Evolutionary conservation across 2,113 vertebrate species (phyloP).

Genomic region (Leuciscus idus): DNA sequence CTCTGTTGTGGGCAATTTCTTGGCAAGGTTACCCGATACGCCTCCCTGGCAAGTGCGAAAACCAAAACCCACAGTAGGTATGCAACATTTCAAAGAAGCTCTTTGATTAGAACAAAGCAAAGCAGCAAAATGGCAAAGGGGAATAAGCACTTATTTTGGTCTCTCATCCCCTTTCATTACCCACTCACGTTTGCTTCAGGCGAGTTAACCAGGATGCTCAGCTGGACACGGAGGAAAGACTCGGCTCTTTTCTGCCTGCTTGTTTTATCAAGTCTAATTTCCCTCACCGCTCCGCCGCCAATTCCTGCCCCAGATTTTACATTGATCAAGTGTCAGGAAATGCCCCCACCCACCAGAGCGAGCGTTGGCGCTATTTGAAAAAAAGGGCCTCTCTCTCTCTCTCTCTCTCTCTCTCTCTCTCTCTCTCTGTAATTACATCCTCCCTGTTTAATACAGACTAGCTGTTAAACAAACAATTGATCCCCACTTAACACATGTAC

Average conservation of each 20-base stretch:
- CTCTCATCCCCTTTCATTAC: conserved; percentile 78
- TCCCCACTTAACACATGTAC: conserved; percentile 81
- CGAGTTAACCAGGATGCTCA: conserved; percentile 72
- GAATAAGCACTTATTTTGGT: conserved; percentile 77
- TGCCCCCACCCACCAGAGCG: conserved; percentile 49
- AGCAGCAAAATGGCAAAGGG: conserved; percentile 73
- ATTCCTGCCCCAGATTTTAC: conserved; percentile 75
- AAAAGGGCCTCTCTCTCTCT: conserved; percentile 55
- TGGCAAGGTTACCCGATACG: conserved; percentile 65
- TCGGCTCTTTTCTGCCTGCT: conserved; percentile 53
- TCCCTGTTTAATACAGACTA: conserved; percentile 81
- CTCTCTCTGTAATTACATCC: conserved; percentile 82
- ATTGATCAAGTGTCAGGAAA: conserved; percentile 72
- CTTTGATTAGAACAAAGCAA: conserved; percentile 78
- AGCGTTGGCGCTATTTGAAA: neutral
- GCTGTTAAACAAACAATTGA: conserved; percentile 85
- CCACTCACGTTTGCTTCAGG: conserved; percentile 76
- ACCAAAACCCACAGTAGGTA: conserved; percentile 67
- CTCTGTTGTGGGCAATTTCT: conserved; percentile 65
- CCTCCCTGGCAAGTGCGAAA: conserved; percentile 64
- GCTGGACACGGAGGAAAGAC: conserved; percentile 73
- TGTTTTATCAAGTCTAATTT: conserved; percentile 77
- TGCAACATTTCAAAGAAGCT: conserved; percentile 70
- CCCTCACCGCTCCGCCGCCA: conserved; percentile 70
- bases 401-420: conserved; percentile 68